Evolutionary conservation across 2,888 invertebrate genomes (phyloP).

Genomic region (Caenorhabditis afra): DNA sequence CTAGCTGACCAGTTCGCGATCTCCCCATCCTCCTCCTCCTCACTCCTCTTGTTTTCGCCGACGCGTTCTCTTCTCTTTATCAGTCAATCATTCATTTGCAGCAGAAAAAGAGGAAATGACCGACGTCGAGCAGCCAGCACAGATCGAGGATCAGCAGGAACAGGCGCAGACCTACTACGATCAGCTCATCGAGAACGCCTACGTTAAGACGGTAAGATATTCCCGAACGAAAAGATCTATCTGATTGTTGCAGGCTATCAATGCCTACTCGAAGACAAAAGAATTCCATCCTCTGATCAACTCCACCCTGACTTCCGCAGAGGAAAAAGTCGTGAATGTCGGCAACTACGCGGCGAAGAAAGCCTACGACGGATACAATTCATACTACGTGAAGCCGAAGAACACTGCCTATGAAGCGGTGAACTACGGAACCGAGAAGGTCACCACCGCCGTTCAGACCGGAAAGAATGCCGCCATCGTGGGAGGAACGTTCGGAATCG

Average conservation of each 20-base stretch:
- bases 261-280: conserved; percentile 53
- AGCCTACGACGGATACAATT: conserved; percentile 58
- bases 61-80: conserved; percentile 6
- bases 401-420: conserved; percentile 54
- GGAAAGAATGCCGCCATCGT: conserved; percentile 62
- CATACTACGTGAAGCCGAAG: conserved; percentile 60
- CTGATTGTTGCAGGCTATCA: conserved; percentile 41
- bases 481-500: conserved; percentile 64
- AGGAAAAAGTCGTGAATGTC: conserved; percentile 37
- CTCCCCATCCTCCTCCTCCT: conserved; percentile 4
- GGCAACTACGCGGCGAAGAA: conserved; percentile 53
- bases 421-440: conserved; percentile 53
- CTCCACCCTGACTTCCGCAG: conserved; percentile 46
- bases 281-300: conserved; percentile 58
- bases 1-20: conserved; percentile 37
- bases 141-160: conserved; percentile 35
- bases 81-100: conserved; percentile 14
- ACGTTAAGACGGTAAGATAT: conserved; percentile 42
- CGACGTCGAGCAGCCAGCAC: conserved; percentile 36
- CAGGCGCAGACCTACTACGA: conserved; percentile 58
- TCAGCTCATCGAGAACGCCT: conserved; percentile 54
- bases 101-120: conserved; percentile 46
- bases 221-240: background rate
- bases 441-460: conserved; percentile 48
- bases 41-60: conserved; percentile 8